phyloP scores from a whole-genome alignment of 2,113 vertebrate species.

The Gymnorhina tibicen region DNA sequence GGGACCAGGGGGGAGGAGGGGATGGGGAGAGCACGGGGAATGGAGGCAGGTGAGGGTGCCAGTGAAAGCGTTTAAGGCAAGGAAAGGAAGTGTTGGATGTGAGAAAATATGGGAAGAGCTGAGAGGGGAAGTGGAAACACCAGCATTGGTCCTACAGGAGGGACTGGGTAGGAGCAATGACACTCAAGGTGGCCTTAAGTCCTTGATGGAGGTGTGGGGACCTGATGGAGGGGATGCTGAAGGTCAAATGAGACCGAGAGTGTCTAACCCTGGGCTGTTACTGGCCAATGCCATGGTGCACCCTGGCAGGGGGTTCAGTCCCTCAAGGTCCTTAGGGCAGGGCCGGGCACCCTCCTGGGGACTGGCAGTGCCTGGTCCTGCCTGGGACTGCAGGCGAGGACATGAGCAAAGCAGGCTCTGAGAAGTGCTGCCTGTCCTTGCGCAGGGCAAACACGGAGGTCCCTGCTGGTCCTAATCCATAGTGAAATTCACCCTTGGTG shows the following conservation, averaged over 20 bases:
- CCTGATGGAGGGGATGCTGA: background rate
- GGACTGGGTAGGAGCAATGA: background rate
- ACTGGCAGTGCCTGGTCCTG: background rate
- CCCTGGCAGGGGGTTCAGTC: background rate
- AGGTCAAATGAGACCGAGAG: background rate
- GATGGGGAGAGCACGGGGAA: background rate
- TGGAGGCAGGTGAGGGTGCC: background rate
- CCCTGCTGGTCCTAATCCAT: background rate
- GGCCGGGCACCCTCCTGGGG: background rate
- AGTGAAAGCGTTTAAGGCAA: background rate
- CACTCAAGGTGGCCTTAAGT: no score
- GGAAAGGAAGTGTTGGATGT: background rate
- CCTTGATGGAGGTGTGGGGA: background rate
- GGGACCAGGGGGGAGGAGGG: background rate
- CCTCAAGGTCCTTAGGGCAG: background rate
- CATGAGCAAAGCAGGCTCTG: background rate
- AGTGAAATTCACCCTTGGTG: rapidly evolving
- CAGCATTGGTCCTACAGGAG: background rate
- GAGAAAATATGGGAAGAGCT: background rate
- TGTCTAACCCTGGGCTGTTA: background rate
- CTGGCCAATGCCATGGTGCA: rapidly evolving
- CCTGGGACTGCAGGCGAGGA: rapidly evolving
- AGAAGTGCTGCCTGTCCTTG: background rate
- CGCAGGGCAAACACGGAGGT: background rate
- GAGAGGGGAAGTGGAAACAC: background rate